A percentile compares a stretch with the other conserved stretches of the same genome.
Conservation (phyloP, 1,140 invertebrate genomes). For the Drosophila virilis region DNA sequence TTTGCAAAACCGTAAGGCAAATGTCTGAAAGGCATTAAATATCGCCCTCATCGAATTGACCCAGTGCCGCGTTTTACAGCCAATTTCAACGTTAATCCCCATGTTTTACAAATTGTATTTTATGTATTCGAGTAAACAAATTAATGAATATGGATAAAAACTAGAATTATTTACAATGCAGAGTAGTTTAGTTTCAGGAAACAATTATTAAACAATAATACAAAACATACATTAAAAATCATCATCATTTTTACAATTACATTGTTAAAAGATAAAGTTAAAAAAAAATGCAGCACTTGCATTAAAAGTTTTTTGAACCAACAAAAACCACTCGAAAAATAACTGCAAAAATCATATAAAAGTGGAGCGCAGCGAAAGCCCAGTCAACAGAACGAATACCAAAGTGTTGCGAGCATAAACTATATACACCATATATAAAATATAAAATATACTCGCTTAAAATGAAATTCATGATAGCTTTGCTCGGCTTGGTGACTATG, state of each 20-base stretch:
- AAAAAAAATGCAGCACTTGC: background rate
- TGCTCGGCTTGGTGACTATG: constrained; percentile 32
- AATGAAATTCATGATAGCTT: constrained; percentile 50
- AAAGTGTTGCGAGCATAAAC: background rate
- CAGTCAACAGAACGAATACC: constrained; percentile 14
- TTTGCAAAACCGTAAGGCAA: too few relatives aligned
- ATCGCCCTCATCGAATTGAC: too few relatives aligned
- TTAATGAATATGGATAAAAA: background rate
- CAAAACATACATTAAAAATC: constrained; percentile 8
- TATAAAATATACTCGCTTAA: background rate
- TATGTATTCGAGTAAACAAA: background rate
- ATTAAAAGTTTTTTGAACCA: background rate
- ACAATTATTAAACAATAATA: constrained; percentile 11
- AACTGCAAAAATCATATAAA: constrained; percentile 24
- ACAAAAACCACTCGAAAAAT: background rate
- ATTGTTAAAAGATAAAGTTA: background rate
- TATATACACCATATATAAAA: background rate
- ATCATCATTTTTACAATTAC: constrained; percentile 14
- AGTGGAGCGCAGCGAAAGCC: background rate
- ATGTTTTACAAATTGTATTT: too few relatives aligned
- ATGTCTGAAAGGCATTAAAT: too few relatives aligned
- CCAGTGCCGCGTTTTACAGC: too few relatives aligned
- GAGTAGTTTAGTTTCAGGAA: constrained; percentile 8
- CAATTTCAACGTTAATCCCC: too few relatives aligned
- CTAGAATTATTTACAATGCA: constrained; percentile 1